Evolutionary conservation across 2,888 invertebrate genomes (phyloP).

Genomic region (Allophyes oxyacanthae): DNA sequence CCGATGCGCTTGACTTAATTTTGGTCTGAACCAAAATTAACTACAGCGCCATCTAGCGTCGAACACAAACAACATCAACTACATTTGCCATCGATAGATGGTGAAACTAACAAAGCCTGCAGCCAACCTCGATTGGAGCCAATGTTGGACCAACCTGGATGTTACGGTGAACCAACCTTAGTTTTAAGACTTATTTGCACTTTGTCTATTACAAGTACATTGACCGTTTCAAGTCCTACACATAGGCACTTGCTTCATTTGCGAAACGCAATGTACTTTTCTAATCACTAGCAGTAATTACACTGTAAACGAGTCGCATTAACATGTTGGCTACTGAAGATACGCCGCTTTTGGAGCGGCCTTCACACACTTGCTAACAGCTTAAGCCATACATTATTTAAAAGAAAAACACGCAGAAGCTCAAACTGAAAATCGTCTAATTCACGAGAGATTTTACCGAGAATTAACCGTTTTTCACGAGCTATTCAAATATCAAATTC

Average conservation of each 20-base stretch:
- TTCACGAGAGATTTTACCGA: too few relatives aligned
- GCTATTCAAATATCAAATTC: background rate
- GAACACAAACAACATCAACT: constrained; percentile 46
- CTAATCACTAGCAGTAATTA: too few relatives aligned
- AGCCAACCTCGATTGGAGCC: constrained; percentile 24
- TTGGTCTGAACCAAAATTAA: constrained; percentile 22
- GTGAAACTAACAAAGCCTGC: constrained; percentile 28
- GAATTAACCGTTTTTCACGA: background rate
- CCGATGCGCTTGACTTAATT: constrained; percentile 25
- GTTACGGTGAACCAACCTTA: background rate
- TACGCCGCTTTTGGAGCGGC: too few relatives aligned
- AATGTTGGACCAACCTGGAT: constrained; percentile 12
- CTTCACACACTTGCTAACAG: background rate
- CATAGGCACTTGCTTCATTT: constrained; percentile 4
- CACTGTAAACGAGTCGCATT: too few relatives aligned
- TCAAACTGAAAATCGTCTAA: too few relatives aligned
- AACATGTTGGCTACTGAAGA: too few relatives aligned
- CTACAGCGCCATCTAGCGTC: constrained; percentile 39
- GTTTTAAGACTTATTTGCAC: background rate
- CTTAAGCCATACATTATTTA: background rate
- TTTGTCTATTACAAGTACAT: background rate
- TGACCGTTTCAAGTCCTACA: background rate
- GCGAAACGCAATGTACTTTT: too few relatives aligned
- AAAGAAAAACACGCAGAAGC: too few relatives aligned
- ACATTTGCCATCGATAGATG: constrained; percentile 37